Base-by-base conservation (phyloP, 2,888 invertebrate species). In the Apamea anceps region DNA sequence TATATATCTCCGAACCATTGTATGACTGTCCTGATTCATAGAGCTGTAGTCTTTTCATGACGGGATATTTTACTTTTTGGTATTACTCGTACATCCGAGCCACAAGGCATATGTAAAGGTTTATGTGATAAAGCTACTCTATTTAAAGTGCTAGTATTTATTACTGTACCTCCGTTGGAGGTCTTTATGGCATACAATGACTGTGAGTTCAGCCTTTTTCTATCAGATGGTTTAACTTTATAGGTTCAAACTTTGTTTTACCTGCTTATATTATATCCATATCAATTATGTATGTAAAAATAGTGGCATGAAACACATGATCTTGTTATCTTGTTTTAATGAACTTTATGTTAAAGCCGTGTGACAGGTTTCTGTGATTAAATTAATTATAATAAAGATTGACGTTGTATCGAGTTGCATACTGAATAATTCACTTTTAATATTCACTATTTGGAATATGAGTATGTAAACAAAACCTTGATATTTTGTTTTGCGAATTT, bases 121-220 rank as follows among this genome's bases (percentile, higher is more conserved):
- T 72, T 48, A 76, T 78, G 67, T 77, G 62, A 76, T 71, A 76
- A 80, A 63, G 28, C 71, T 80, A 81, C 71, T 81, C 60, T 74
- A 79, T 86, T 82, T 80, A 77, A 82, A 81, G 70, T 77, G 32
- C 60, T 70, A 57, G 66, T 81, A 81, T 87, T 87, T 84, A 85
- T 85, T 80, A 77, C 79, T 66, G 60, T 37, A 65, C 15, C 83
- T 74, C 72, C 45, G 62, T 80, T 76, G 90, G 89, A 87, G 91
- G 90, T 84, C 89, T 88, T 81, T 81, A 82, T 76, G 62, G 71
- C 5, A 13, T 8, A 84, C 72, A 78, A 78, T 68, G 37, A 54
- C 2, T 63, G 15, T 68, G 21, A 78, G 67, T n/a, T 72, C 25
- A 37, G 28, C 3, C 10, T 48, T 72, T 72, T 72, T 68, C 54